Percentiles rank a stretch among this genome's conserved stretches.
These are phyloP conservation scores for Penaeus indicus DNA, from an alignment of 1,140 invertebrate genomes.

Conservation along the genomic window DNA sequence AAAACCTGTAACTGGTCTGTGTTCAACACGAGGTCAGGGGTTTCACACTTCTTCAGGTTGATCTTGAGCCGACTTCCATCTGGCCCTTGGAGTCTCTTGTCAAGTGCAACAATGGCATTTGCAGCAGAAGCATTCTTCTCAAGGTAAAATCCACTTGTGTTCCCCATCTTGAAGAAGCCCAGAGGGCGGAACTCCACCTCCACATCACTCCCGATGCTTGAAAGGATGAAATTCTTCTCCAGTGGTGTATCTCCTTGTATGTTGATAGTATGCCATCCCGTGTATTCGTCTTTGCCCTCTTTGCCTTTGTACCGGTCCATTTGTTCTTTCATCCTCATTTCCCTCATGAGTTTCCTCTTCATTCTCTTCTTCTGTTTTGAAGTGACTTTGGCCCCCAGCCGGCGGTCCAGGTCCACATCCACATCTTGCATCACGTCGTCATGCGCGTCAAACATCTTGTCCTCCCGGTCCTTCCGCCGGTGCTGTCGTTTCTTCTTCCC, in stretches of 20 bases:
- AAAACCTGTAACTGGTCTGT: constrained; percentile 49
- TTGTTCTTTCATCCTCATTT: constrained; percentile 13
- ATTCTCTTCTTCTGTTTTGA: constrained; percentile 44
- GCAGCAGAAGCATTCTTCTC: constrained; percentile 51
- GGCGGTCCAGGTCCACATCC: not conserved
- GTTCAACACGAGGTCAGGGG: constrained; percentile 46
- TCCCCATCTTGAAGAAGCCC: constrained; percentile 49
- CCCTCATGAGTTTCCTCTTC: constrained; percentile 12
- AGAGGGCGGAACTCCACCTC: constrained; percentile 47
- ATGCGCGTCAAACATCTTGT: not conserved
- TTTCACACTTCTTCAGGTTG: not conserved
- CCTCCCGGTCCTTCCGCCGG: not conserved
- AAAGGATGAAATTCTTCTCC: constrained; percentile 44
- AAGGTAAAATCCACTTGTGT: constrained; percentile 46
- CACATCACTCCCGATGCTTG: constrained; percentile 45
- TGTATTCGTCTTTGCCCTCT: not conserved
- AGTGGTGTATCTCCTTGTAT: constrained; percentile 1
- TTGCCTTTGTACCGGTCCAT: constrained; percentile 2
- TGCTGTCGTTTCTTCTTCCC: constrained; percentile 31
- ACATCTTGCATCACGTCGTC: constrained; percentile 22
- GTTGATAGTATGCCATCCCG: constrained; percentile 40
- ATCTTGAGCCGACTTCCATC: constrained; percentile 54
- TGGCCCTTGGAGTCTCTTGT: constrained; percentile 45
- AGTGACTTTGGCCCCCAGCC: constrained; percentile 21
- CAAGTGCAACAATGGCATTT: constrained; percentile 35